Base-by-base conservation (phyloP, 2,113 vertebrate genomes). In the Istiophorus platypterus region DNA sequence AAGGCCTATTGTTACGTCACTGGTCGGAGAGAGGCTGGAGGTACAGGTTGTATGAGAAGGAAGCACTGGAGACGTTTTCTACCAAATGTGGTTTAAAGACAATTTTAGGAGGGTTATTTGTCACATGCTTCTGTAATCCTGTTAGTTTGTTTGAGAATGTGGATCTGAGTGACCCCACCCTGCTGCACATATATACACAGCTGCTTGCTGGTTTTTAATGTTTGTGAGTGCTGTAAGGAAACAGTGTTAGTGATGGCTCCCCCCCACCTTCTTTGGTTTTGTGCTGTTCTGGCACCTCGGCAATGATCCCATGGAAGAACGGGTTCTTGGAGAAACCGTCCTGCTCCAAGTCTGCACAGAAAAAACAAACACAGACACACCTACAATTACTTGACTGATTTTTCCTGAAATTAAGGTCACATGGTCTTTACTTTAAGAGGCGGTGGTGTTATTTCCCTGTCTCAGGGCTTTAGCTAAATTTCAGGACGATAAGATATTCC, bases 321-420 rank as follows among this genome's bases (percentile, higher is more conserved):
- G 95, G 94, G 47, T 92, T 93, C 73, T 94, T 91, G 62, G 92
- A 93, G 69, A 96, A 96, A 1, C 95, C 95, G 2, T 96, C 96
- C 68, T 93, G 88, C 52, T 94, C 91, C 73, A 96, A 88, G 22
- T 90, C 95, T 96, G 88, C 7, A 22, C 1, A 22, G 22, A 11
- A 29, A 54, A 72, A 11, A 29, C 41, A 72, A 63, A 37, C 24
- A 56, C n/a, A 31, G 15, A 34, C 7, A 59, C 15, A 59, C 27
- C 6, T 29, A 58, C 7, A 29, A 56, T 56, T 24, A 54, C 13
- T 56, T 13, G 52, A 13, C n/a, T 56, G 10, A n/a, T 14, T 49
- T 49, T 12, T 5, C 52, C 52, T 0, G 3, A 56, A 56, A 26
- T 56, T 26, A n/a, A 26, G 52, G 52, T 56, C 52, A 26, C 54